Evolutionary conservation across 2,888 invertebrate genomes (phyloP).

Genomic region (Hyposoter didymator): DNA sequence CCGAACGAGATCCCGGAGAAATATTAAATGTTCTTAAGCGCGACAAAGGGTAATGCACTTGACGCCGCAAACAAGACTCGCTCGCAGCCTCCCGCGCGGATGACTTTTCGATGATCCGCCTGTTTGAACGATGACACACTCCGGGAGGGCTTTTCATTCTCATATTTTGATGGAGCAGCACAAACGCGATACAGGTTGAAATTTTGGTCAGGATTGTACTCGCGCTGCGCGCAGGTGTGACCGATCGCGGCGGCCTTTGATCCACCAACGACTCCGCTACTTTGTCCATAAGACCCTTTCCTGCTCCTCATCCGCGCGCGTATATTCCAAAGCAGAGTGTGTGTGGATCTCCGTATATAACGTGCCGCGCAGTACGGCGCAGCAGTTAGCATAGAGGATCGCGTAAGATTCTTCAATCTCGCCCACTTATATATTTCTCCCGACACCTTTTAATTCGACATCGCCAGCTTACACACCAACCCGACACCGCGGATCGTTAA

Average conservation of each 20-base stretch:
- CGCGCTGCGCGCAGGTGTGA: constrained; percentile 83
- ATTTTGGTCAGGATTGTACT: constrained; percentile 81
- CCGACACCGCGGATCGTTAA: neutral
- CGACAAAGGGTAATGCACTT: constrained; percentile 47
- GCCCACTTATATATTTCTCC: neutral
- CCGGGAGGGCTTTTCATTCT: neutral
- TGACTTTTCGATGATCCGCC: constrained; percentile 51
- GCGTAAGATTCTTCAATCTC: constrained; percentile 36
- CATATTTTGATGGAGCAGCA: constrained; percentile 13
- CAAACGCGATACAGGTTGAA: constrained; percentile 64
- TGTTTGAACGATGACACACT: constrained; percentile 34
- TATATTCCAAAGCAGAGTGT: constrained; percentile 4
- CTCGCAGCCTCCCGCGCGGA: neutral
- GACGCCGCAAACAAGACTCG: constrained; percentile 29
- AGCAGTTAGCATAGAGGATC: constrained; percentile 48
- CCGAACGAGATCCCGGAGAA: neutral
- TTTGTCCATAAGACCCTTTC: constrained; percentile 76
- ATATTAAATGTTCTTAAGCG: neutral
- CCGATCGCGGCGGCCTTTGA: constrained; percentile 83
- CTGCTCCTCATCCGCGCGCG: neutral
- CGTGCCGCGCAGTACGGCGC: neutral
- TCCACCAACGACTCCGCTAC: constrained; percentile 81
- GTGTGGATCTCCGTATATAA: constrained; percentile 6
- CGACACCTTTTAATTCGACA: neutral
- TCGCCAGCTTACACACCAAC: neutral